Percentiles rank a stretch among this genome's conserved stretches.
phyloP scores from a whole-genome alignment of 2,797 vertebrate genomes.

The Merluccius polli region DNA sequence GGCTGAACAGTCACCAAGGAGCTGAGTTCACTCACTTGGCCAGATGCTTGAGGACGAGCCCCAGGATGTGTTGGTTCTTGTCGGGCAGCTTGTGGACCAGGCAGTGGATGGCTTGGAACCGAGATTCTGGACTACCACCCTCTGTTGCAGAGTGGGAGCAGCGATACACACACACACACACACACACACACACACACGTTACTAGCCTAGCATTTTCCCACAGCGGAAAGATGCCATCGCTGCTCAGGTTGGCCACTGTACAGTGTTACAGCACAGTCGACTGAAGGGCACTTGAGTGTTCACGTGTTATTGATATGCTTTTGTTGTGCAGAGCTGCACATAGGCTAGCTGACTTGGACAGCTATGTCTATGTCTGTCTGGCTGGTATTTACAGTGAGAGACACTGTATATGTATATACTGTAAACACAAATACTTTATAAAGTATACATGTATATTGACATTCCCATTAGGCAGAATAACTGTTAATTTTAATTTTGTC shows the following conservation, averaged over 20 bases:
- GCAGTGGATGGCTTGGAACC: slow-evolving; percentile 88
- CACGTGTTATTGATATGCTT: too few species aligned
- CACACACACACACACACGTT: not conserved
- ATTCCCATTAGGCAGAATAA: too few species aligned
- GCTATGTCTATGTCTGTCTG: too few species aligned
- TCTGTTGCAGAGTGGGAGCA: slow-evolving; percentile 68
- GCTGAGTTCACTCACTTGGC: slow-evolving; percentile 83
- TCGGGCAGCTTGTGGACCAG: slow-evolving; percentile 95
- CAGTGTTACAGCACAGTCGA: slow-evolving; percentile 6
- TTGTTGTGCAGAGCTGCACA: too few species aligned
- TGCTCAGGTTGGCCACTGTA: slow-evolving; percentile 10
- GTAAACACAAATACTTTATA: too few species aligned
- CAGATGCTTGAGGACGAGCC: slow-evolving; percentile 93
- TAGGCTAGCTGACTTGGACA: too few species aligned
- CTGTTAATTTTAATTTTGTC: not conserved
- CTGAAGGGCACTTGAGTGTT: too few species aligned
- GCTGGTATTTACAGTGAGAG: too few species aligned
- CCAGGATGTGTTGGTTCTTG: slow-evolving; percentile 92
- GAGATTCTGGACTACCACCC: slow-evolving; percentile 88
- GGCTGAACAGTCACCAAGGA: slow-evolving; percentile 29
- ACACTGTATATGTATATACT: too few species aligned
- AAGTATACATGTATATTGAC: too few species aligned
- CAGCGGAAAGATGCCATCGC: not conserved
- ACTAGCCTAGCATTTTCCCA: not conserved
- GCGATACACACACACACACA: slow-evolving; percentile 18